Evolutionary conservation across 2,888 invertebrate genomes (phyloP).

Genomic region (Ellobium chinense): DNA sequence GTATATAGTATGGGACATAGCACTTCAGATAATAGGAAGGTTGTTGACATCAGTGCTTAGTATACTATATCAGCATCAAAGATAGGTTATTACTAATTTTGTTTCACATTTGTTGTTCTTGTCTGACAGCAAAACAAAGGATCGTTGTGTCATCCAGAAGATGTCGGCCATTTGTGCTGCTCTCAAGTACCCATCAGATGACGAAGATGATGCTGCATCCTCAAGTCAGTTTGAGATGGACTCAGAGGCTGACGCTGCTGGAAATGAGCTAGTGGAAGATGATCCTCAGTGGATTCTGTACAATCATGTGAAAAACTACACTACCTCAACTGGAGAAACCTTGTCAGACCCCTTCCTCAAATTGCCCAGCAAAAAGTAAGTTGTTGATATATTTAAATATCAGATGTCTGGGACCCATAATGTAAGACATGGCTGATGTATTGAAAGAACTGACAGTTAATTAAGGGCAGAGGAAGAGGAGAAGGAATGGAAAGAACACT

Average conservation of each 20-base stretch:
- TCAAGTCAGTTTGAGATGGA: slow-evolving; percentile 79
- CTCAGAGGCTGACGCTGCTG: slow-evolving; percentile 79
- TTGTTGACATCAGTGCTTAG: too few species aligned
- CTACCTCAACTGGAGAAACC: slow-evolving; percentile 83
- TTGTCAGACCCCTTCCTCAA: slow-evolving; percentile 95
- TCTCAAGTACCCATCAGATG: slow-evolving; percentile 61
- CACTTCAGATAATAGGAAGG: too few species aligned
- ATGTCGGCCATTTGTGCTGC: slow-evolving; percentile 70
- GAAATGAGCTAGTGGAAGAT: slow-evolving; percentile 77
- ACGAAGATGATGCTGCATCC: slow-evolving; percentile 57
- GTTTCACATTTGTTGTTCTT: too few species aligned
- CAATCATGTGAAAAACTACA: slow-evolving; percentile 85
- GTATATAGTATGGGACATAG: too few species aligned
- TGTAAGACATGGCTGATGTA: too few species aligned
- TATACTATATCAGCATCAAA: too few species aligned
- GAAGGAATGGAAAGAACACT: too few species aligned
- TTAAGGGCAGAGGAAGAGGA: too few species aligned
- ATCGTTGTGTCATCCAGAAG: slow-evolving; percentile 57
- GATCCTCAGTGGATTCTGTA: slow-evolving; percentile 91
- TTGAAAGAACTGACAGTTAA: too few species aligned
- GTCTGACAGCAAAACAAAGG: slow-evolving; percentile 51
- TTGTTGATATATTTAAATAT: neutral
- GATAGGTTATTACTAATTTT: too few species aligned
- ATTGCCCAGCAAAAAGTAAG: slow-evolving; percentile 86
- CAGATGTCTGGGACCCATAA: too few species aligned